Conservation (phyloP, 2,113 vertebrate species). For the Monarcha castaneiventris region DNA sequence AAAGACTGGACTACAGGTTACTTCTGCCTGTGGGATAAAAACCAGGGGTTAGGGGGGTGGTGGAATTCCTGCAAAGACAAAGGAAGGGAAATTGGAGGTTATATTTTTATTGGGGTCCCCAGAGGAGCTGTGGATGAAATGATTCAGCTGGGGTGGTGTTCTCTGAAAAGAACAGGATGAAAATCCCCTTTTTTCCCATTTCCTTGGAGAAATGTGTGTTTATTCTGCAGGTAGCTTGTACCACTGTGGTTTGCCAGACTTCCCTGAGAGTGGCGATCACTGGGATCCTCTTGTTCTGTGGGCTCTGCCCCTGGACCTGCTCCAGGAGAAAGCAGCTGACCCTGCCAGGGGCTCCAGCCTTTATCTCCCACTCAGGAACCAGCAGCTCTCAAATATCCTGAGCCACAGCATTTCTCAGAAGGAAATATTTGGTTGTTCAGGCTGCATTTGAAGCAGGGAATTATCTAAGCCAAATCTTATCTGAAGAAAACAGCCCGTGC, state of each 20-base stretch:
- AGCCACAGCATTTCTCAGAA: neutral
- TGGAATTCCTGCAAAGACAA: neutral
- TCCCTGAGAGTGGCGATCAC: too few species aligned
- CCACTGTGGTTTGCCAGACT: neutral
- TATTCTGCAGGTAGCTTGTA: neutral
- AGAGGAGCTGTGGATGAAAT: neutral
- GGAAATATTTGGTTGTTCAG: neutral
- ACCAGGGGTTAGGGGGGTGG: neutral
- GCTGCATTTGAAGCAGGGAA: neutral
- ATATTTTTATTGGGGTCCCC: accelerated
- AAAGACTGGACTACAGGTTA: neutral
- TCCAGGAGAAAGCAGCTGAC: neutral
- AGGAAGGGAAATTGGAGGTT: neutral
- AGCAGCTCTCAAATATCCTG: neutral
- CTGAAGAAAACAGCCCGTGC: neutral
- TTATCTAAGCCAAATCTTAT: neutral
- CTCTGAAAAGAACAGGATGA: neutral
- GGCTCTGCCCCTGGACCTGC: neutral
- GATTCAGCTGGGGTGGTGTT: neutral
- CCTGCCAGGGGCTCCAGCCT: neutral
- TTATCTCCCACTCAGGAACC: neutral
- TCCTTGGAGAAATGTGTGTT: neutral
- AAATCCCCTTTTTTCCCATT: neutral
- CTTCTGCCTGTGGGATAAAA: neutral
- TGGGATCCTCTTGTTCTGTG: neutral